Evolutionary conservation across 2,113 vertebrate genomes (phyloP).

Genomic region (Balaeniceps rex): DNA sequence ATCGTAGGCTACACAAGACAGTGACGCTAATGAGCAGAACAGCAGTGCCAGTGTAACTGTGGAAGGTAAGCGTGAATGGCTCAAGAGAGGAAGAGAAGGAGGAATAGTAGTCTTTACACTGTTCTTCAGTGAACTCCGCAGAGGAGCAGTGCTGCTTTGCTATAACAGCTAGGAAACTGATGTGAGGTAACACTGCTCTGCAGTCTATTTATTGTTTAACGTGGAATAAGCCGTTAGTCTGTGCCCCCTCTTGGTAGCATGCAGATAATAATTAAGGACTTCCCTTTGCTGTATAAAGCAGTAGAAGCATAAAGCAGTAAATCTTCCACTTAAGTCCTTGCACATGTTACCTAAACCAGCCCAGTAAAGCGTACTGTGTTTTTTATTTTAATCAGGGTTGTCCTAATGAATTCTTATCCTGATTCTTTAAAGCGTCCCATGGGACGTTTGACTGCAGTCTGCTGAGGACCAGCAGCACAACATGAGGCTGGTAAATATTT

Average conservation of each 20-base stretch:
- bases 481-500: background rate
- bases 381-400: background rate
- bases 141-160: background rate
- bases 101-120: background rate
- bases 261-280: background rate
- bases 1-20: slow-evolving; percentile 47
- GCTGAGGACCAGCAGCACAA: background rate
- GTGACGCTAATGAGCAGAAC: slow-evolving; percentile 58
- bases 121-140: background rate
- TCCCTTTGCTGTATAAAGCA: background rate
- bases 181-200: background rate
- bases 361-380: background rate
- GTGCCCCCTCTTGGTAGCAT: background rate
- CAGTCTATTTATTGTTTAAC: background rate
- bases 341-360: background rate
- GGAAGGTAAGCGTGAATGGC: slow-evolving; percentile 44
- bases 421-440: background rate
- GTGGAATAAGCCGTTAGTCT: background rate
- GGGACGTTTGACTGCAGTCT: background rate
- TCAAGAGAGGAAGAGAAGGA: background rate
- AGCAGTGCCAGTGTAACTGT: slow-evolving; percentile 52
- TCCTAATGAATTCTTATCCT: background rate
- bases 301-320: background rate
- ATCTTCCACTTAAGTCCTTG: background rate
- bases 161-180: background rate